These are phyloP conservation scores for Poeciliopsis prolifica DNA, from an alignment of 2,113 vertebrate species.

Conservation along the genomic window DNA sequence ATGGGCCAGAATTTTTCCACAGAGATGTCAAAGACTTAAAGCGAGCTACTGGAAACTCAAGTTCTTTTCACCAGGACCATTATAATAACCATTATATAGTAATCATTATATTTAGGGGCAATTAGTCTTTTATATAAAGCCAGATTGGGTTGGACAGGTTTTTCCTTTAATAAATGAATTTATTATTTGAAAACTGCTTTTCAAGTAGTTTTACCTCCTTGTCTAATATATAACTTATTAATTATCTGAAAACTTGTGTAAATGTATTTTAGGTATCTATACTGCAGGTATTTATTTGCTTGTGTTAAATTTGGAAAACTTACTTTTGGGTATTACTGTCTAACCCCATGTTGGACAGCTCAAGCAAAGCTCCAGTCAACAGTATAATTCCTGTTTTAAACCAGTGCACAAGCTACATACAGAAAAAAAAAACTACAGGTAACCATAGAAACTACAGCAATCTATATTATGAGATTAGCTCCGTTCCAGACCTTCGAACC, in stretches of 20 bases:
- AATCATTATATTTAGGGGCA: too few relatives aligned
- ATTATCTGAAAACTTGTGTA: not conserved
- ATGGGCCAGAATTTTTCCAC: too few relatives aligned
- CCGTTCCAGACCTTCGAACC: conserved; percentile 21
- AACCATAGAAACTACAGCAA: conserved; percentile 30
- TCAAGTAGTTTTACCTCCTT: too few relatives aligned
- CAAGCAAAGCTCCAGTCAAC: conserved; percentile 19
- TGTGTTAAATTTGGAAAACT: not conserved
- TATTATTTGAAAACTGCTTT: too few relatives aligned
- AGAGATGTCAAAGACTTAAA: too few relatives aligned
- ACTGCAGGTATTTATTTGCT: conserved; percentile 11
- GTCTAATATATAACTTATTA: too few relatives aligned
- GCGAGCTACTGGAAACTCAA: too few relatives aligned
- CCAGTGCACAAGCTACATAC: conserved; percentile 32
- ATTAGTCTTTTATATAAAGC: too few relatives aligned
- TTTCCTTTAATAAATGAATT: too few relatives aligned
- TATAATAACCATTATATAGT: too few relatives aligned
- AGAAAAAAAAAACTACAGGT: conserved; percentile 23
- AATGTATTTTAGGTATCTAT: not conserved
- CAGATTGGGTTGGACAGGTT: too few relatives aligned
- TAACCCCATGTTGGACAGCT: conserved; percentile 29
- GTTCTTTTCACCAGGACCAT: too few relatives aligned
- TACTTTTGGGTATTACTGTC: not conserved
- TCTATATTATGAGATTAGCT: conserved; percentile 14
- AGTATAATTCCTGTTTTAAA: conserved; percentile 24